Evolutionary conservation across 2,888 invertebrate species (phyloP).

Genomic region (Steinernema hermaphroditum): DNA sequence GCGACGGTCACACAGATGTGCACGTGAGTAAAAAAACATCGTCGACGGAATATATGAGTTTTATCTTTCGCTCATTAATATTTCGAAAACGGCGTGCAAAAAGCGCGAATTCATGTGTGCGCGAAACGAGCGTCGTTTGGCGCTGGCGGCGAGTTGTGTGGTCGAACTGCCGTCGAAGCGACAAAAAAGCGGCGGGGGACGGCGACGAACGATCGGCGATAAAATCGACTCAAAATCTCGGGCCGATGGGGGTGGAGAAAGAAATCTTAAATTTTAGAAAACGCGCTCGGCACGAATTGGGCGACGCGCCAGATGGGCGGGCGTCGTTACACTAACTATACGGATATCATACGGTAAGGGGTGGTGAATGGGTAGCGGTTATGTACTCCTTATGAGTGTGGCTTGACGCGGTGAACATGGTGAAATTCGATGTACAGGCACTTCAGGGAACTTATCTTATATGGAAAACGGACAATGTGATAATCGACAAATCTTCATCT

Average conservation of each 20-base stretch:
- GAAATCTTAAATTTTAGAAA: slow-evolving; percentile 2
- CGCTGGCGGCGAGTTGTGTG: slow-evolving; percentile 25
- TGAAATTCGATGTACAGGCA: too few species aligned
- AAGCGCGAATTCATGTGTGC: slow-evolving; percentile 3
- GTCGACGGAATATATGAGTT: not conserved
- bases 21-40: not conserved
- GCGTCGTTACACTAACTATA: slow-evolving; percentile 19
- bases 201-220: slow-evolving; percentile 1
- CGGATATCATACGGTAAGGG: not conserved
- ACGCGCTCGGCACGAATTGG: not conserved
- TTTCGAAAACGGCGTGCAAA: slow-evolving; percentile 22
- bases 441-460: too few species aligned
- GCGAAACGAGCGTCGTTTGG: slow-evolving; percentile 10
- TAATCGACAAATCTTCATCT: too few species aligned
- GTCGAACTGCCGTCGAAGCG: not conserved
- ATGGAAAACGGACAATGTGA: too few species aligned
- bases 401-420: too few species aligned
- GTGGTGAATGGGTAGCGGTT: too few species aligned
- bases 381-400: too few species aligned
- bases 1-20: slow-evolving; percentile 19
- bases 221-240: slow-evolving; percentile 20
- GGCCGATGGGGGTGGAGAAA: not conserved
- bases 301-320: too few species aligned
- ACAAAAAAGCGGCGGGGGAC: slow-evolving; percentile 19
- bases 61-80: slow-evolving; percentile 24